These are phyloP conservation scores for Nephrotoma guestfalica DNA, from an alignment of 2,888 invertebrate species.

Conservation along the genomic window DNA sequence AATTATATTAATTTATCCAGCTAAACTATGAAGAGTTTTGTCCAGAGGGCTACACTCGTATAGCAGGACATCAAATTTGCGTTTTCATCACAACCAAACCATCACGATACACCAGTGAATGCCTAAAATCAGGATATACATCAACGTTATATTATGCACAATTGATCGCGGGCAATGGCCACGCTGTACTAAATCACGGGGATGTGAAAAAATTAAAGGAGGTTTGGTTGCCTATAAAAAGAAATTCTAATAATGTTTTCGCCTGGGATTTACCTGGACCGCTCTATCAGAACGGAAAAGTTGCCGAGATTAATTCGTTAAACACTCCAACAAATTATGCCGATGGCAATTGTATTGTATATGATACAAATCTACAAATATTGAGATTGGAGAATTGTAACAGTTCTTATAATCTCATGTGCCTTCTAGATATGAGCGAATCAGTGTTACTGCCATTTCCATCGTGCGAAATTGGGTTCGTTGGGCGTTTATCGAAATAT, in stretches of 20 bases:
- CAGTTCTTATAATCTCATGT: background rate
- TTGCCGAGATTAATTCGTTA: background rate
- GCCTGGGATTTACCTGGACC: background rate
- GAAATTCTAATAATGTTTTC: background rate
- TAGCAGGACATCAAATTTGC: background rate
- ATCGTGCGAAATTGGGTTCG: no score
- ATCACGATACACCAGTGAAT: background rate
- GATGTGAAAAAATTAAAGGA: background rate
- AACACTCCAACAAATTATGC: background rate
- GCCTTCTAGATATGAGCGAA: background rate
- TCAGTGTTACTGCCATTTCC: background rate
- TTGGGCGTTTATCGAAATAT: background rate
- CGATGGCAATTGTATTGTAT: background rate
- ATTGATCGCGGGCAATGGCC: background rate
- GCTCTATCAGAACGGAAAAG: background rate
- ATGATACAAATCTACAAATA: background rate
- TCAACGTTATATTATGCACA: background rate
- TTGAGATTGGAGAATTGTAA: background rate
- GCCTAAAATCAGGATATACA: background rate
- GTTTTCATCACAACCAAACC: background rate
- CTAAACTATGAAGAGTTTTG: background rate
- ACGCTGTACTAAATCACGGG: background rate
- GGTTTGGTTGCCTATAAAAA: background rate
- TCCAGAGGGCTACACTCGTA: background rate
- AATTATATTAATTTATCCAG: background rate